Percentiles rank a stretch among this genome's conserved stretches.
These are phyloP conservation scores for Cherax quadricarinatus DNA, from an alignment of 1,140 invertebrate species.

Conservation along the genomic window DNA sequence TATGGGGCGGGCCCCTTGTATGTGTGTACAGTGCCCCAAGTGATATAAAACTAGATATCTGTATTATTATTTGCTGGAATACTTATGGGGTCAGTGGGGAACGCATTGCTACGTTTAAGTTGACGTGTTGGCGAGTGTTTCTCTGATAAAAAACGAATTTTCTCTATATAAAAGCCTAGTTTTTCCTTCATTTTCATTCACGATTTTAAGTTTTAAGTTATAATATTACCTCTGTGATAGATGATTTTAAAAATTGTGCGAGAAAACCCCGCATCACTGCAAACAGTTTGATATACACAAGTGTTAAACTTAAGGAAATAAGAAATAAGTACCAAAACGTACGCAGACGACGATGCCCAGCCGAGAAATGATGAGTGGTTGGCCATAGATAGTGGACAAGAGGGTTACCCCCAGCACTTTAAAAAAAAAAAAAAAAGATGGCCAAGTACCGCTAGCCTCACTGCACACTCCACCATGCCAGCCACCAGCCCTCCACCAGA, in stretches of 20 bases:
- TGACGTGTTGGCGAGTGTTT: neutral
- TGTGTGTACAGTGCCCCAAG: neutral
- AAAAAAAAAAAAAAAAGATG: neutral
- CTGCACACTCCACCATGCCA: slow-evolving; percentile 28
- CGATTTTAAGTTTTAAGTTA: too few species aligned
- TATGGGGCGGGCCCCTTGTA: neutral
- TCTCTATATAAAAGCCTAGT: too few species aligned
- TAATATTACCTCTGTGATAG: neutral
- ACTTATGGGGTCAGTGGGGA: neutral
- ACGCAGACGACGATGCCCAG: neutral
- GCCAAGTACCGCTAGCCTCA: neutral
- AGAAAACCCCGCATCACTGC: neutral
- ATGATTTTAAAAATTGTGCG: neutral
- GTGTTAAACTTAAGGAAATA: neutral
- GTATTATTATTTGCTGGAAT: neutral
- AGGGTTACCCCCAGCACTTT: neutral
- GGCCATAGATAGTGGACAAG: neutral
- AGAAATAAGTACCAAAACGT: neutral
- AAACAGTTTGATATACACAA: neutral
- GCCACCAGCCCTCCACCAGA: neutral
- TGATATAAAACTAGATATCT: neutral
- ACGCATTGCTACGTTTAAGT: neutral
- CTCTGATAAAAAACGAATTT: neutral
- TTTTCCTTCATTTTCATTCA: too few species aligned
- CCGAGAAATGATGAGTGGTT: neutral